Evolutionary conservation across 1,140 invertebrate species (phyloP), one percentile per base, ranked within the genome.

Genomic region (Megalopta genalis): DNA sequence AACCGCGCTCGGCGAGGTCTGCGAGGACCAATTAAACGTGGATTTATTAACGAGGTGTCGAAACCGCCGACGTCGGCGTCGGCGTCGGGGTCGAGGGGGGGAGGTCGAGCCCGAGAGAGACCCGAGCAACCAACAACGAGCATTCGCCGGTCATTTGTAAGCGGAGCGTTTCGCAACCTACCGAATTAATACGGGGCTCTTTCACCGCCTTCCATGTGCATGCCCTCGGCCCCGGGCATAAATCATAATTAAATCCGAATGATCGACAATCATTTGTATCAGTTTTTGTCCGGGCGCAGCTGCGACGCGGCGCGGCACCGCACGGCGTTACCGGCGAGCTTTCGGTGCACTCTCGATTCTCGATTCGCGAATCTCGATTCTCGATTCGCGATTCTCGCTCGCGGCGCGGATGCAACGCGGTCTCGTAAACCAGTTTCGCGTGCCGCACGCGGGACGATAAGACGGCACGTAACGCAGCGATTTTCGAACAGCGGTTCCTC

Each of bases 221-320:
- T 6, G 9, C 32, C 4, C 32, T 32, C 32, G 12, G 18, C 46
- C 25, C 16, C 8, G 25, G 49, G 64, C 42, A 72, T 78, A 78
- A 78, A 78, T 78, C 76, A 78, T 78, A 78, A 78, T 78, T 78
- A 78, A 78, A 78, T 78, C 76, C 23, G 60, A 39, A 72, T 49
- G 75, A 71, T 69, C 67, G 59, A 77, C 75, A 71, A 71, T 71
- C 75, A 52, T 77, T 77, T 27, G 75, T 71, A 77, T 78, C 68
- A 60, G 23, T 78, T 78, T 78, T 78, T 78, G 76, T 64, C 67
- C 67, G 8, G 16, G 54, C 27, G 76, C 76, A 78, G 76, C 76
- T 78, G 76, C 54, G 2, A 32, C 32, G 32, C 32, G 32, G 32
- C 32, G 32, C 32, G 32, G 32, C 32, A 4, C 32, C 1, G 32